These are phyloP conservation scores for Dasyurus viverrinus DNA, from an alignment of 2,113 vertebrate species.

Conservation along the genomic window DNA sequence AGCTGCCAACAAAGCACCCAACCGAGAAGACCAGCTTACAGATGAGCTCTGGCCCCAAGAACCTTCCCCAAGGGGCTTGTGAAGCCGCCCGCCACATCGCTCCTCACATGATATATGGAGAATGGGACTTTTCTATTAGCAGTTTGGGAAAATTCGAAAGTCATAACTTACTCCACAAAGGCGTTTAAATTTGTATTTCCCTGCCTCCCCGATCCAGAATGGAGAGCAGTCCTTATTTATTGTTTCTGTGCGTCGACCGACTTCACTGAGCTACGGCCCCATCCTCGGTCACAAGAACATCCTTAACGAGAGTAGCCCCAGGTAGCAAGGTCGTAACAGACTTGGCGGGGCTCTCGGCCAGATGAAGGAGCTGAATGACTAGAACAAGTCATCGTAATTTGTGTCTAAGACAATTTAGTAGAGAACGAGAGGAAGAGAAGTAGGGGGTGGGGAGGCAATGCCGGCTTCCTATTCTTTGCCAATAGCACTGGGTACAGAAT, in stretches of 20 bases:
- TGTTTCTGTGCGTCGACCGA: constrained; percentile 34
- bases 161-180: constrained; percentile 15
- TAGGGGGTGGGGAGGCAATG: background rate
- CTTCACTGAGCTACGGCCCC: background rate
- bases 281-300: background rate
- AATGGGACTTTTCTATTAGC: constrained; percentile 17
- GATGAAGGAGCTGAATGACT: constrained; percentile 5
- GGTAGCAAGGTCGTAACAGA: background rate
- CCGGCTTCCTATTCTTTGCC: background rate
- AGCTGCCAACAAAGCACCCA: background rate
- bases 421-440: constrained; percentile 1
- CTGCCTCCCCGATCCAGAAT: background rate
- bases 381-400: background rate
- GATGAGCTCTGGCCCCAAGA: no score
- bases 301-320: background rate
- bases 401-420: background rate
- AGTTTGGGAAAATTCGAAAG: constrained; percentile 26
- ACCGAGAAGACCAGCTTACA: background rate
- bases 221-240: background rate
- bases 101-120: background rate
- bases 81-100: background rate
- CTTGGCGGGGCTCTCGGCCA: background rate
- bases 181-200: constrained; percentile 42
- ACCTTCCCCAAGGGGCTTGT: background rate
- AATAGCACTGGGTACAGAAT: background rate